Evolutionary conservation across 2,113 vertebrate genomes (phyloP).

Genomic region (Melanerpes formicivorus): DNA sequence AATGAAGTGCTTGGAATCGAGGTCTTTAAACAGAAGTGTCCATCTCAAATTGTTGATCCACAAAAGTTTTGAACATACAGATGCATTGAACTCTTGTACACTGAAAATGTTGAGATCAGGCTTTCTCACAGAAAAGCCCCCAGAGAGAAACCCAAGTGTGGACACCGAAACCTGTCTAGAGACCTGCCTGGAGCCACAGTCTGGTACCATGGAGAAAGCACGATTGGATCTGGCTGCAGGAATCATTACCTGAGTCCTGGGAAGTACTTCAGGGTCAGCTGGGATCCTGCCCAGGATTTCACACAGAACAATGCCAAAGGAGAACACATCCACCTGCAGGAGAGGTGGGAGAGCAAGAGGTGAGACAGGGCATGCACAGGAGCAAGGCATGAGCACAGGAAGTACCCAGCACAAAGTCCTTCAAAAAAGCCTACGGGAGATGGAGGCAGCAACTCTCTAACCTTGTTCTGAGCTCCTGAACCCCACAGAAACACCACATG

Average conservation of each 20-base stretch:
- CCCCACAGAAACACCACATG: neutral
- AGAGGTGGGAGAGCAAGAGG: neutral
- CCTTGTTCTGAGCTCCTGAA: neutral
- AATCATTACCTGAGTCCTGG: conserved; percentile 82
- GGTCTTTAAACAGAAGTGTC: neutral
- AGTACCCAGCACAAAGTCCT: neutral
- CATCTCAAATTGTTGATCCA: neutral
- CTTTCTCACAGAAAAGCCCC: neutral
- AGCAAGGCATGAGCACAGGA: neutral
- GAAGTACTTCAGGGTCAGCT: conserved; percentile 87
- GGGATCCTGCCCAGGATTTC: conserved; percentile 87
- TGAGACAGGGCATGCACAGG: neutral
- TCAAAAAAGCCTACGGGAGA: neutral
- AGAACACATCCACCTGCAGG: conserved; percentile 88
- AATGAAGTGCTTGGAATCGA: neutral
- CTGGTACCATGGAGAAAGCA: neutral
- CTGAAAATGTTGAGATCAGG: neutral
- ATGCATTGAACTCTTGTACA: neutral
- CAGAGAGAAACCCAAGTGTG: neutral
- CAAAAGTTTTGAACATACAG: neutral
- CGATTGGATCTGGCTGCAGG: neutral
- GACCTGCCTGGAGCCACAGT: neutral
- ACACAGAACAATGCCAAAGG: conserved; percentile 89
- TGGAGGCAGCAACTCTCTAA: neutral
- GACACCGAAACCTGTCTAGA: neutral